Base-by-base conservation (phyloP, 1,140 invertebrate species). In the Ostrea denselamellosa region DNA sequence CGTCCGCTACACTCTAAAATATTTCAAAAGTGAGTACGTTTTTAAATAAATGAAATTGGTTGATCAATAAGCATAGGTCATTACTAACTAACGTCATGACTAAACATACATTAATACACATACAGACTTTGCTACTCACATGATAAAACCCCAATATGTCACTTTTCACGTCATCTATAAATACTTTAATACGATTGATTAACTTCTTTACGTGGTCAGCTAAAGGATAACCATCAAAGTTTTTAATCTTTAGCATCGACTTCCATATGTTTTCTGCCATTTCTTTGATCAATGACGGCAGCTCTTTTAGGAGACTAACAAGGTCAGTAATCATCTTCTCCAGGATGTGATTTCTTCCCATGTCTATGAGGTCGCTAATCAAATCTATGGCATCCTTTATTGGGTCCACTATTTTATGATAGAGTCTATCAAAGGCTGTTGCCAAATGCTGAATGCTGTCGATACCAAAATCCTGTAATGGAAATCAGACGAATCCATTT, bases 141-240 rank as follows among this genome's bases (percentile, higher is more conserved):
- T 86, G 85, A 68, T 89, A 89, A 52, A 89, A 89, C n/a, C 71
- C 88, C 44, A 89, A n/a, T 9, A 89, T 82, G 28, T 89, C 88
- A 14, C 71, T 56, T 22, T 86, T 83, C 8, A 89, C 77, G 58
- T 89, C 88, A n/a, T 81, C 54, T 12, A 89, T 89, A 22, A 89
- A 89, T 0, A 82, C 86, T 71, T 82, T 86, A n/a, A 89, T 56
- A 51, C 85, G 85, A 25, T 51, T 86, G 4, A 89, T 65, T 8
- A 89, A 17, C 62, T 84, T 65, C 10, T 89, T 89, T 28, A 89
- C 82, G 14, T 25, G 25, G 25, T 89, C 54, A 5, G 71, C 54
- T 53, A 86, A 83, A 44, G 85, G 88, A 22, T 71, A 83, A 5
- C 88, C 88, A 54, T 71, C 88, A 84, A 86, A 89, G 44, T 86